These are phyloP conservation scores for Enteromius fasciolatus DNA, from an alignment of 2,797 vertebrate genomes.

Conservation along the genomic window DNA sequence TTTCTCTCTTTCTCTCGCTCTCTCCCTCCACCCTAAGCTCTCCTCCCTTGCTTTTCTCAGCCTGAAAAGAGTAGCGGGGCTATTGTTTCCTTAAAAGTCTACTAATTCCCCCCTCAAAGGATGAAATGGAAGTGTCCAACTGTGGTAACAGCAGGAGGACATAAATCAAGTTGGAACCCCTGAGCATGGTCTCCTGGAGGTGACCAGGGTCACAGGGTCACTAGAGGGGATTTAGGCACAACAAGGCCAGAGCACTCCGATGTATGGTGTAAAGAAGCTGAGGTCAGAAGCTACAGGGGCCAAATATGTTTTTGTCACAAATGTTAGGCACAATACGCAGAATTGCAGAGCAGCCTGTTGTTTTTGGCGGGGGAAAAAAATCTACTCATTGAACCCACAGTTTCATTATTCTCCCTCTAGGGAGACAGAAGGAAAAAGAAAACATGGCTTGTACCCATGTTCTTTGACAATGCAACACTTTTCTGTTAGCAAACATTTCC, in stretches of 20 bases:
- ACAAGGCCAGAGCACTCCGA: constrained; percentile 66
- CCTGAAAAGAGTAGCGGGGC: constrained; percentile 73
- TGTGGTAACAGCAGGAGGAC: constrained; percentile 91
- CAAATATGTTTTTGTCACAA: constrained; percentile 53
- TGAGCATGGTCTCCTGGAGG: constrained; percentile 83
- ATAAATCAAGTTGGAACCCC: constrained; percentile 95
- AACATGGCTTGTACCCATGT: constrained; percentile 47
- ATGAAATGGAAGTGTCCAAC: constrained; percentile 93
- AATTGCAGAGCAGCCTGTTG: not conserved
- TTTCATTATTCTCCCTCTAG: constrained; percentile 38
- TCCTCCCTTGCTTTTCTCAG: constrained; percentile 54
- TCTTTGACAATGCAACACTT: constrained; percentile 64
- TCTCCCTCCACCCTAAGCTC: constrained; percentile 36
- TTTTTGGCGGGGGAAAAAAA: not conserved
- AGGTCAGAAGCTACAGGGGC: constrained; percentile 57
- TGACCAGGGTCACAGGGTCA: constrained; percentile 84
- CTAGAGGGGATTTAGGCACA: constrained; percentile 74
- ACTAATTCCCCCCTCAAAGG: constrained; percentile 86
- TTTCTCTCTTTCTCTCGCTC: constrained; percentile 45
- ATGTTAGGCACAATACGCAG: constrained; percentile 35
- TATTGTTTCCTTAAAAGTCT: constrained; percentile 88
- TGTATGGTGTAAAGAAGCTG: constrained; percentile 52
- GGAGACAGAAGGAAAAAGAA: constrained; percentile 56
- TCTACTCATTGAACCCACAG: constrained; percentile 17
- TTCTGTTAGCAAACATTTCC: constrained; percentile 70